Base-by-base conservation (phyloP, 2,797 vertebrate genomes). In the Neosilurus hyrtlii region DNA sequence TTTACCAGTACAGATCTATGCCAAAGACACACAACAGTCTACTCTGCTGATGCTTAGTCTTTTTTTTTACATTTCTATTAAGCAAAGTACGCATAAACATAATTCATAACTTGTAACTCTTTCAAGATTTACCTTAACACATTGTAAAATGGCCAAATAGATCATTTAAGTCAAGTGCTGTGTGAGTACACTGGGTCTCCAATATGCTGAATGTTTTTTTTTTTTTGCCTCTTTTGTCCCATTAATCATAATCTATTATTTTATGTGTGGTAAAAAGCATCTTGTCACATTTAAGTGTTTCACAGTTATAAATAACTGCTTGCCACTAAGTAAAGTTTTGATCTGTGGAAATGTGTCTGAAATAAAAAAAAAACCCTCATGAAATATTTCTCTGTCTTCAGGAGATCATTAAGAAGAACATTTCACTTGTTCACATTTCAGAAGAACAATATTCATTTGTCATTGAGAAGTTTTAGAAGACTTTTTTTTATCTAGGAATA, bases 21-120 rank as follows among this genome's bases (percentile, higher is more conserved):
- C 87, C 86, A 88, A 89, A 88, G 86, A 81, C 20, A n/a, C 49
- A 75, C 71, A 70, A 14, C 20, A 56, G 35, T 26, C 4, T 71
- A 62, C 1, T 43, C 16, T 43, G 11, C 14, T 77, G 43, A 3
- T 77, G 54, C 10, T 57, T 37, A 75, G 7, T 75, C 9, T 78
- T 65, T 30, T 30, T 30, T 30, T 30, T 78, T 52, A 12, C 2
- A 18, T 78, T 62, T 51, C 4, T 16, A 10, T 62, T 77, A 43
- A 62, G 37, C 75, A 62, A 62, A 35, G 59, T 62, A 63, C 37
- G 75, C 18, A 63, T 49, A 26, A 5, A 6, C 2, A 43, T 26
- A 77, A n/a, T n/a, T 37, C 15, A 63, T 78, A 63, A 63, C 9
- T 10, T 63, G 4, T 78, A 63, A 22, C 18, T 78, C 35, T 57